Evolutionary conservation across 1,140 invertebrate species (phyloP), one percentile per base, ranked within the genome.

Genomic region (Vanessa atalanta): DNA sequence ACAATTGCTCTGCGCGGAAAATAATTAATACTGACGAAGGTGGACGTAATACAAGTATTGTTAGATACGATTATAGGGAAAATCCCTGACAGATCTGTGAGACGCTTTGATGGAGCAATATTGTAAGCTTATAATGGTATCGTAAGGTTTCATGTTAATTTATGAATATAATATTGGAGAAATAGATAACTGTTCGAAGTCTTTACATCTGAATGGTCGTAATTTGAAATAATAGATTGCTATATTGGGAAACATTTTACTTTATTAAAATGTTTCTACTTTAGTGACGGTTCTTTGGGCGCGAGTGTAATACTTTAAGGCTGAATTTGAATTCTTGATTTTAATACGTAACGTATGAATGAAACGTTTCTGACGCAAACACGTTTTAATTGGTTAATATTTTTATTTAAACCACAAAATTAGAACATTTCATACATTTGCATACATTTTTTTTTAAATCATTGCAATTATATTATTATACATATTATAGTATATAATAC

Each of bases 31-130:
- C 37, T 11, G 60, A 51, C 57, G 64, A 61, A 61, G 26, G 57
- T 61, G 63, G 61, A 78, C 47, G 57, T 61, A 23, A 65, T 60
- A 67, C 71, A 69, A 48, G 37, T 65, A 72, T 72, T 61, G 47
- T 65, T 60, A 31, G 26, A 26, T 73, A 75, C 43, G 63, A 78
- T 61, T 70, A 61, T 66, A 20, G 65, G 65, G 67, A 78, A 67
- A 68, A 75, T 71, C 60, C 65, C 48, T 65, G 26, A n/a, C 23
- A 65, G n/a, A 61, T 72, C 63, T 13, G 8, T n/a, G 55, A 65
- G 20, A 51, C 16, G 70, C 51, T 23, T n/a, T 20, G 31, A 70
- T 63, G 20, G 61, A 63, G 47, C 47, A 70, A 70, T 63, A 57
- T 37, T 37, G 47, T 47, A 61, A 63, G 61, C 61, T 23, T 63